Base-by-base conservation (phyloP, 2,113 vertebrate species). In the Gracilinanus agilis region DNA sequence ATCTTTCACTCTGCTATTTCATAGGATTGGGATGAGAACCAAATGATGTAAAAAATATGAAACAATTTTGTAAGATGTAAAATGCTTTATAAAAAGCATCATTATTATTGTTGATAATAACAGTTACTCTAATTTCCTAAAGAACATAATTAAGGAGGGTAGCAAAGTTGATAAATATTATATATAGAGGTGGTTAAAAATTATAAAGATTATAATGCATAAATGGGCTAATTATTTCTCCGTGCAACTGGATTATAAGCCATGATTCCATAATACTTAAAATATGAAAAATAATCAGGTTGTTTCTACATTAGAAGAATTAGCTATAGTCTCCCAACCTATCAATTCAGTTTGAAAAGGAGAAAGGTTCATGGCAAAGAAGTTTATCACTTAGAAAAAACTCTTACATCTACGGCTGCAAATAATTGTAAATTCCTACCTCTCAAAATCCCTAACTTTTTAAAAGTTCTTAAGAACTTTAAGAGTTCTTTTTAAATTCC, bases 141-240 rank as follows among this genome's bases (percentile, higher is more conserved):
- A 16, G 91, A 24, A 34, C 27, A 61, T 7, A 90, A 92, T 44
- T 96, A 90, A 91, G 90, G 53, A 3, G 24, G 16, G 9, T 34
- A 25, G 91, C 19, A 40, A 96, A 93, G 95, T 91, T n/a, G 29
- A 55, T 5, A 90, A 93, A 94, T 11, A 90, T 91, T 92, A n/a
- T n/a, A n/a, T n/a, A n/a, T 40, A 91, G 11, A 53, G 54, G 23
- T 54, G 34, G 12, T 2, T 61, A 91, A 96, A 96, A 93, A 92
- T 75, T 44, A 93, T 24, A 96, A 93, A 96, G 89, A 96, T 94
- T 96, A 44, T 91, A 94, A 61, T 24, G 93, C 6, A 12, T 44
- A 10, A 92, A 53, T 89, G 54, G 6, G n/a, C 16, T 83, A 83
- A 23, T 83, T 83, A 40, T 83, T 83, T 83, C n/a, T 83, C n/a